Percentiles rank a stretch among this genome's conserved stretches.
Evolutionary conservation across 2,113 vertebrate species (phyloP).

Genomic region (Podilymbus podiceps): DNA sequence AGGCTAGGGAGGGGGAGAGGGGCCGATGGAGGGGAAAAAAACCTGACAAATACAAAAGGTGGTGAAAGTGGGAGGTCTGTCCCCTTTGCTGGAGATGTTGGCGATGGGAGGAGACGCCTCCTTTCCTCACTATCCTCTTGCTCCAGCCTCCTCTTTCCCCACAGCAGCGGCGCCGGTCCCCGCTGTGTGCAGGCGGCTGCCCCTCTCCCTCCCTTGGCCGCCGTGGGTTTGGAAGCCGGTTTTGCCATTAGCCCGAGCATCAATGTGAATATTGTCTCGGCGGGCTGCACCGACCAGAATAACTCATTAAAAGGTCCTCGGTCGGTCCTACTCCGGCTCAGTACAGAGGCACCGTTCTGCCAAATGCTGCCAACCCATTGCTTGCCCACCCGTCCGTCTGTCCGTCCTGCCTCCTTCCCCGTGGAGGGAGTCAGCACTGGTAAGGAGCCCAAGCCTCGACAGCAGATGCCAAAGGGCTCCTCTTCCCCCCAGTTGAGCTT

Average conservation of each 20-base stretch:
- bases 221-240: background rate
- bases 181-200: background rate
- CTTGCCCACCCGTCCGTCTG: fast-evolving
- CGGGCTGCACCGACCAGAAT: background rate
- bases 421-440: background rate
- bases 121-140: background rate
- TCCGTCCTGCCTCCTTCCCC: background rate
- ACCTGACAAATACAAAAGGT: fast-evolving
- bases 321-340: background rate
- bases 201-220: background rate
- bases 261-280: conserved; percentile 34
- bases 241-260: conserved; percentile 43
- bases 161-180: fast-evolving
- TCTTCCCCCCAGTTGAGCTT: background rate
- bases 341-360: background rate
- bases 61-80: fast-evolving
- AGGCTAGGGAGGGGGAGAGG: background rate
- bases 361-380: background rate
- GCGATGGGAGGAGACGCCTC: fast-evolving
- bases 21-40: background rate
- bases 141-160: background rate
- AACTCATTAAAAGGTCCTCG: conserved; percentile 25
- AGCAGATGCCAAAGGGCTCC: background rate
- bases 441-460: background rate
- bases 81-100: fast-evolving